These are phyloP conservation scores for Pseudobourletiella spinata DNA, from an alignment of 1,140 invertebrate genomes.

Conservation along the genomic window DNA sequence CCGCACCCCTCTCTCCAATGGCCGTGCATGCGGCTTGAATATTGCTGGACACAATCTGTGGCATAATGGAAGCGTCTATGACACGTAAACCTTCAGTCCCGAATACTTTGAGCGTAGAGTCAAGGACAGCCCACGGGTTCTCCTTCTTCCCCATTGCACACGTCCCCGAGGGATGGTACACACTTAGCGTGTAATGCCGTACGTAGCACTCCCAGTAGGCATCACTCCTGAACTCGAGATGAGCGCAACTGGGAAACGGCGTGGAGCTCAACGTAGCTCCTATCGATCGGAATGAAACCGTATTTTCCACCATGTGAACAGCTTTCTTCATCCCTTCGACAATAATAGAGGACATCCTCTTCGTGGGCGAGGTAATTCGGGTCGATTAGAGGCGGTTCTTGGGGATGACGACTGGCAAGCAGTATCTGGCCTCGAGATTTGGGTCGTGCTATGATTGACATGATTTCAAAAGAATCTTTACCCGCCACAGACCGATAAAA, in stretches of 20 bases:
- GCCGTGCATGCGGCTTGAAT: constrained; percentile 42
- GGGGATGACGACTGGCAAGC: constrained; percentile 30
- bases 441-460: constrained; percentile 11
- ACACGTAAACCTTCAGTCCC: constrained; percentile 40
- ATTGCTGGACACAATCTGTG: constrained; percentile 21
- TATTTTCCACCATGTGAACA: constrained; percentile 26
- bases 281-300: constrained; percentile 25
- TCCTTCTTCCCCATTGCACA: constrained; percentile 41
- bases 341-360: constrained; percentile 36
- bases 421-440: constrained; percentile 36
- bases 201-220: constrained; percentile 39
- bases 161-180: constrained; percentile 42
- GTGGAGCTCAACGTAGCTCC: constrained; percentile 11
- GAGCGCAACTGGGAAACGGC: constrained; percentile 37
- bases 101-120: constrained; percentile 40
- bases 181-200: constrained; percentile 33
- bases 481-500: constrained; percentile 15
- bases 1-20: constrained; percentile 47
- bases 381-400: constrained; percentile 35
- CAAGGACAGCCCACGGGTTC: constrained; percentile 41
- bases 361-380: constrained; percentile 37
- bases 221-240: constrained; percentile 30
- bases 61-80: constrained; percentile 39
- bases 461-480: constrained; percentile 15
- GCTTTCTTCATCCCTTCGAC: constrained; percentile 34